Percentiles rank a stretch among this genome's conserved stretches.
These are phyloP conservation scores for Albula glossodonta DNA, from an alignment of 2,113 vertebrate species.

Conservation along the genomic window DNA sequence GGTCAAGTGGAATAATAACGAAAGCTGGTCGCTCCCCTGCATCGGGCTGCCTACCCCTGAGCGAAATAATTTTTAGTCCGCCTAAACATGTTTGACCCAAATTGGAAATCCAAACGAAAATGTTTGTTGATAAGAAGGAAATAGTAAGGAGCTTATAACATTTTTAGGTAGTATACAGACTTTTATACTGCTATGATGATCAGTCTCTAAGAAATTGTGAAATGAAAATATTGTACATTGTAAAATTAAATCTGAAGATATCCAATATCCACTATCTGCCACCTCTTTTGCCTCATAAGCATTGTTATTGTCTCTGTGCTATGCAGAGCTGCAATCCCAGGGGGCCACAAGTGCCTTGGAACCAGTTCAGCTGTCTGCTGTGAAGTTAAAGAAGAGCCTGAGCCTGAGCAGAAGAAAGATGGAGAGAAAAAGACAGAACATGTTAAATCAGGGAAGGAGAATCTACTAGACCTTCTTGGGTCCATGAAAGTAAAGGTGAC, in stretches of 20 bases:
- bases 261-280: not conserved
- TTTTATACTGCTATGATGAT: not conserved
- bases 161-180: no score
- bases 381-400: constrained; percentile 51
- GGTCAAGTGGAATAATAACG: no score
- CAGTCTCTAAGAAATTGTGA: not conserved
- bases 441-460: constrained; percentile 60
- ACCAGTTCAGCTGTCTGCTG: constrained; percentile 43
- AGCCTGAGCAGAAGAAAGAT: constrained; percentile 17
- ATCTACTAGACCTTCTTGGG: constrained; percentile 75
- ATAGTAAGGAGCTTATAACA: no score
- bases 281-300: not conserved
- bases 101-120: no score
- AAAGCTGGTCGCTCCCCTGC: no score
- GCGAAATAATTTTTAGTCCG: no score
- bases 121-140: no score
- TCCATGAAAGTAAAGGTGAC: constrained; percentile 85
- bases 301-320: not conserved
- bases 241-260: not conserved
- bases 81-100: no score
- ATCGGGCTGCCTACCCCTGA: no score
- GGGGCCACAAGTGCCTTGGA: constrained; percentile 44
- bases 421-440: not conserved
- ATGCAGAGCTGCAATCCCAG: constrained; percentile 43
- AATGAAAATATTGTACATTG: not conserved